Percentiles rank a stretch among this genome's conserved stretches.
These are phyloP conservation scores for Chaetodon trifasciatus DNA, from an alignment of 2,797 vertebrate genomes.

Conservation along the genomic window DNA sequence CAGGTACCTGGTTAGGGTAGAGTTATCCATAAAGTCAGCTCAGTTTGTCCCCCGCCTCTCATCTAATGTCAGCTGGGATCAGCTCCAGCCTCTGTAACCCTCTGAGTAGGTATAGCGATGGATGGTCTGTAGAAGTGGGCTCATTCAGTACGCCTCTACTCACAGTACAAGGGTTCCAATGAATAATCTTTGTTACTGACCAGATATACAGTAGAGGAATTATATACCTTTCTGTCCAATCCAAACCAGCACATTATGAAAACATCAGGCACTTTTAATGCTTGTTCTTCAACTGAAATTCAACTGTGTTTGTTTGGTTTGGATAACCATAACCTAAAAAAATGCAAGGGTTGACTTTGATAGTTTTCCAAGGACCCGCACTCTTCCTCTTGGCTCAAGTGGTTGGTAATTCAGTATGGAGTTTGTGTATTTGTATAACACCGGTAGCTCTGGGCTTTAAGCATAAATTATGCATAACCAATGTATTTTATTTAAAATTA, in stretches of 20 bases:
- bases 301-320: constrained; percentile 80
- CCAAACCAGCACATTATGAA: constrained; percentile 32
- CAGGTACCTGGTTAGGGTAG: neutral
- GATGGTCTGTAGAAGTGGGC: neutral
- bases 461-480: constrained; percentile 87
- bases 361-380: constrained; percentile 58
- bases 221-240: constrained; percentile 27
- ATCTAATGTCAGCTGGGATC: neutral
- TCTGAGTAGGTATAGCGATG: neutral
- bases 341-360: constrained; percentile 69
- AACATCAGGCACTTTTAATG: constrained; percentile 61
- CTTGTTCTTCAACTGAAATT: constrained; percentile 60
- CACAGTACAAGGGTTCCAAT: constrained; percentile 1
- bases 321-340: constrained; percentile 68
- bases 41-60: neutral
- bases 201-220: constrained; percentile 7
- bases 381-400: constrained; percentile 75
- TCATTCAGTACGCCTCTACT: neutral
- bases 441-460: constrained; percentile 82
- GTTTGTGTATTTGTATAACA: constrained; percentile 87
- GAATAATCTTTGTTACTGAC: constrained; percentile 35
- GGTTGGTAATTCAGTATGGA: constrained; percentile 79
- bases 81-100: neutral
- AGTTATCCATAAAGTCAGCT: constrained; percentile 3
- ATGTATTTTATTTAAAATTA: constrained; percentile 87